Base-by-base conservation (phyloP, 2,888 invertebrate species). In the Cenopis cana region DNA sequence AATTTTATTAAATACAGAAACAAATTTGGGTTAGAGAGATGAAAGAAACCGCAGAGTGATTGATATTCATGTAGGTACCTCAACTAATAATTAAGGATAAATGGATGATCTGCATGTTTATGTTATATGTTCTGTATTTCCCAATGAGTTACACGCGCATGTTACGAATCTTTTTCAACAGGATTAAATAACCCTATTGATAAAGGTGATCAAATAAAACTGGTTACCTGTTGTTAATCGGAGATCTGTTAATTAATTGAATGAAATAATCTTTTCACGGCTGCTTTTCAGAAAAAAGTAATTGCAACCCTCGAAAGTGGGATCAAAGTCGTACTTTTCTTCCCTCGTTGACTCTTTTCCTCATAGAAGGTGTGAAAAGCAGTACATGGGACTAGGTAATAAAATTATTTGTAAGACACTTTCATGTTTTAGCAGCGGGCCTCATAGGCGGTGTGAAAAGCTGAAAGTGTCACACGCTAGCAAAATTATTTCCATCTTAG, bases 71-170 rank as follows among this genome's bases (percentile, higher is more conserved):
- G 29, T 33, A 12, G 11, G 4, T 24, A 24, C 24, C 24, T n/a
- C n/a, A n/a, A n/a, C n/a, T 24, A 24, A 1, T 24, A 3, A 36
- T 52, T 52, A 18, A 52, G 52, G 52, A 50, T 38, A 20, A 64
- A 29, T 52, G 36, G 14, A 36, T n/a, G 52, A 12, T 38, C 10
- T 52, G 52, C n/a, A n/a, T n/a, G n/a, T n/a, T n/a, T n/a, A n/a
- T n/a, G n/a, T n/a, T 52, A 38, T 64, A 38, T 36, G 36, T 18
- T 2, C 14, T 36, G n/a, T 54, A 52, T 64, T 38, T 20, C 36
- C 52, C 33, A 52, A 20, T 17, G 50, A 62, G 14, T 18, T 36
- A 10, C 14, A 46, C 41, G n/a, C 41, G 9, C 20, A 20, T 52
- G 38, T n/a, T n/a, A 52, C 14, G 52, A n/a, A 38, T 38, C 5